Conservation (phyloP, 2,888 invertebrate species). For the Andrena chrysosceles region DNA sequence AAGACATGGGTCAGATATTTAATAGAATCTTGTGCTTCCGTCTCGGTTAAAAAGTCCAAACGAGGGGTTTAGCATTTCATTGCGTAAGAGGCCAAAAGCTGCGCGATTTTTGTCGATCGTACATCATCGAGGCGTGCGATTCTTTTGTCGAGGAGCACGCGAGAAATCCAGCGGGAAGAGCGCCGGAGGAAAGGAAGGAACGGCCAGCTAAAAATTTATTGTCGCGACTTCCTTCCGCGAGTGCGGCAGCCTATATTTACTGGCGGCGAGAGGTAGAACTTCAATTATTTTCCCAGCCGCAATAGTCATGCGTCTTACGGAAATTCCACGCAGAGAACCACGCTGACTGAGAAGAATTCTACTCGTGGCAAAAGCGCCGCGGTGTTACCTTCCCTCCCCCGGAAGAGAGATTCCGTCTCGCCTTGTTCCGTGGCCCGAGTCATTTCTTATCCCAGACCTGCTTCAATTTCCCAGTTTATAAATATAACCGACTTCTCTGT, state of each 20-base stretch:
- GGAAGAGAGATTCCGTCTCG: slow-evolving; percentile 13
- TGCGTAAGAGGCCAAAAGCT: background rate
- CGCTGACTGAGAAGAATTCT: slow-evolving; percentile 47
- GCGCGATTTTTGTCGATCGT: background rate
- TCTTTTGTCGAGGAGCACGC: background rate
- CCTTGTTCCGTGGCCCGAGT: slow-evolving; percentile 10
- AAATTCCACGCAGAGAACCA: slow-evolving; percentile 45
- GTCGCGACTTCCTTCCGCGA: slow-evolving; percentile 37
- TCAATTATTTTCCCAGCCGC: slow-evolving; percentile 69
- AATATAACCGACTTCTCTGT: background rate
- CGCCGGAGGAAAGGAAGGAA: background rate
- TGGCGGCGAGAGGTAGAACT: slow-evolving; percentile 49
- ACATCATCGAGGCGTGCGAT: background rate
- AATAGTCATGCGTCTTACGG: slow-evolving; percentile 54
- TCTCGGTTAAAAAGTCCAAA: too few relatives aligned
- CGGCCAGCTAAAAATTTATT: slow-evolving; percentile 41
- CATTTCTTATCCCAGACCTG: slow-evolving; percentile 1
- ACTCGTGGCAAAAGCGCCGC: slow-evolving; percentile 23
- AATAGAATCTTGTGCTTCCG: too few relatives aligned
- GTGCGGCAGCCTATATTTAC: slow-evolving; percentile 45
- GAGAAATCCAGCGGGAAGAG: background rate
- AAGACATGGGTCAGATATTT: too few relatives aligned
- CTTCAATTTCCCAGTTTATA: background rate
- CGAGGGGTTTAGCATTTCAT: background rate
- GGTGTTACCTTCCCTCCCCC: background rate